Base-by-base conservation (phyloP, 2,888 invertebrate species). In the Drosophila mercatorum region DNA sequence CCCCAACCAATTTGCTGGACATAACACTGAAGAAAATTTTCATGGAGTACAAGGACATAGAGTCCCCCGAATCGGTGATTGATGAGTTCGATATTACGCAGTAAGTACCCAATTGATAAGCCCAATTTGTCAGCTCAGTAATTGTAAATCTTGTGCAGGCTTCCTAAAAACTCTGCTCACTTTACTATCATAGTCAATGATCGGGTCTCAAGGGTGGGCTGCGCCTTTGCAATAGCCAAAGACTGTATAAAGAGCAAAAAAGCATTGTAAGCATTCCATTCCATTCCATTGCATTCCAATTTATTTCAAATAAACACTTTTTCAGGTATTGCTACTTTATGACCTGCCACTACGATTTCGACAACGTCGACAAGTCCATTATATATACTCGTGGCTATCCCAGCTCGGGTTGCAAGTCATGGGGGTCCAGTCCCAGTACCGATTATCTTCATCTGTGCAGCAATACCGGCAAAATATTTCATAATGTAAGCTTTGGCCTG, bases 151-250 rank as follows among this genome's bases (percentile, higher is more conserved):
- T 1, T 1, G 38, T 47, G 1, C 17, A 82, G 80, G 0, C 41
- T 77, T 34, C 51, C 2, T 12, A 7, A 12, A 3, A 8, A 4
- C 12, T 0, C 5, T 2, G 78, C 38, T 0, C 78, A 89, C 31
- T 76, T 86, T 31, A 41, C 80, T 5, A 31, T 68, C 0, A 38
- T 86, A 0, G 12, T 60, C 17, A 88, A 17, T 38, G 86, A 86
- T 68, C 88, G 78, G 0, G 70, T 78, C 5, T 88, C 89, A 0
- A 80, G 89, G 3, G 62, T 89, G n/a, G 86, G 86, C 5, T 86
- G 86, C 38, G 75, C 55, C 7, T n/a, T 79, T 12, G 67, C 44
- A 0, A 5, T 55, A 3, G 89, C 58, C 5, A 55, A 31, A 0
- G 8, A 68, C 26, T 89, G 85, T 36, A 28, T 0, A 3, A 1